phyloP scores from a whole-genome alignment of 92 coral and sea anemone genomes.

The Phenganax subtilis region DNA sequence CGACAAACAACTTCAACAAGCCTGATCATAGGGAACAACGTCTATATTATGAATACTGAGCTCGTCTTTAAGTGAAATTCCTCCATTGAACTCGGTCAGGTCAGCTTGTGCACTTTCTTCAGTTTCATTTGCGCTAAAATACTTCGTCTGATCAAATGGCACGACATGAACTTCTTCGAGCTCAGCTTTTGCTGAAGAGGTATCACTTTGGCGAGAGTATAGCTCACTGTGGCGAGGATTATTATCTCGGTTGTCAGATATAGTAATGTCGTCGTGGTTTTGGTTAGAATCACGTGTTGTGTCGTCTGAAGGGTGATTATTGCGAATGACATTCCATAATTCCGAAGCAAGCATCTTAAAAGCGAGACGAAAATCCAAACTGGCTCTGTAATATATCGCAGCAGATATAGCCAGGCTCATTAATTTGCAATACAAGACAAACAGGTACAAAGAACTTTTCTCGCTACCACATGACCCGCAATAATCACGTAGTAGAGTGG shows the following conservation, averaged over 20 bases:
- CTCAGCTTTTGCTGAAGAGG: background rate
- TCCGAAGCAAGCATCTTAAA: conserved; percentile 14
- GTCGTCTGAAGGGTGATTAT: background rate
- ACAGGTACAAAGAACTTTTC: conserved; percentile 1
- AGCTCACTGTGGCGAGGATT: background rate
- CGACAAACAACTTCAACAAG: conserved; percentile 5
- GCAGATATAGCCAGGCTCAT: conserved; percentile 26
- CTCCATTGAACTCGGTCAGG: background rate
- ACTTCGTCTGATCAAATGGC: conserved; percentile 29
- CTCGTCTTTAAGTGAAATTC: background rate
- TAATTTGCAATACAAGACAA: conserved; percentile 23
- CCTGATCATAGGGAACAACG: conserved; percentile 31
- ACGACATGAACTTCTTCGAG: conserved; percentile 24
- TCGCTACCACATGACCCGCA: conserved; percentile 18
- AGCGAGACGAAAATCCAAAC: conserved; percentile 30
- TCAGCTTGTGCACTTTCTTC: background rate
- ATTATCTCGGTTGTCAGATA: background rate
- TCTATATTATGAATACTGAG: conserved; percentile 20
- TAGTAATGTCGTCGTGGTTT: background rate
- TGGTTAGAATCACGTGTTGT: background rate
- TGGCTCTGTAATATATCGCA: conserved; percentile 14
- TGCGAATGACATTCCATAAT: background rate
- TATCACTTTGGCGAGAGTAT: background rate
- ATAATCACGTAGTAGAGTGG: conserved; percentile 26
- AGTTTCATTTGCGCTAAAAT: background rate